These are phyloP conservation scores for Lagopus leucura DNA, from an alignment of 2,113 vertebrate genomes.

Conservation along the genomic window DNA sequence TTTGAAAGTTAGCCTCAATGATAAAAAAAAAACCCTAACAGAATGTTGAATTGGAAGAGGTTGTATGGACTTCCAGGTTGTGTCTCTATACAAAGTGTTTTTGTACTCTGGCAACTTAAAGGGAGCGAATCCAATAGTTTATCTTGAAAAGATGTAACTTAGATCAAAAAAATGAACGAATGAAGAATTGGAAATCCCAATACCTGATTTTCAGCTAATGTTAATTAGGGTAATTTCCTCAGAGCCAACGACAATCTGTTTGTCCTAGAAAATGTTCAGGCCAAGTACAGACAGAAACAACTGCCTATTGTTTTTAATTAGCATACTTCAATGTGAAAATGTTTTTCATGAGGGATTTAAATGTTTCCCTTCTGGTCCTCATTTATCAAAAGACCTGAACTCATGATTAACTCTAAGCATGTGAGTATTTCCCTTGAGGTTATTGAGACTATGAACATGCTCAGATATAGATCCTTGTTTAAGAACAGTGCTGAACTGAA, in stretches of 20 bases:
- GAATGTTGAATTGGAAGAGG: not conserved
- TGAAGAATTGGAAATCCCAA: not conserved
- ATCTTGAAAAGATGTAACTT: not conserved
- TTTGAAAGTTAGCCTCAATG: not conserved
- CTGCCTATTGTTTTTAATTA: not conserved
- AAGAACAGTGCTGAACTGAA: not conserved
- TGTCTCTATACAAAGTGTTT: not conserved
- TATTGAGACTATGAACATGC: not conserved
- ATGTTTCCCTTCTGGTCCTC: not conserved
- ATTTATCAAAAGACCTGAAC: not conserved
- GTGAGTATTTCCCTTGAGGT: not conserved
- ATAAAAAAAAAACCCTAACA: not conserved
- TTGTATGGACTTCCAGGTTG: not conserved
- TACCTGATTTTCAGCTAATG: not conserved
- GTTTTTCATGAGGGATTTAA: not conserved
- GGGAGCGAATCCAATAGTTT: not conserved
- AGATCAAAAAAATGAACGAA: not conserved
- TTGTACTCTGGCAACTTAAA: not conserved
- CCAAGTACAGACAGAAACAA: not conserved
- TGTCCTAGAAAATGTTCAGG: not conserved
- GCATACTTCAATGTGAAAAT: not conserved
- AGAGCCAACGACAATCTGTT: not conserved
- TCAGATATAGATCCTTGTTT: not conserved
- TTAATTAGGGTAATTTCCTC: not conserved
- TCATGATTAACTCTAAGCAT: not conserved